Conservation (phyloP, 2,888 invertebrate genomes). For the Nymphalis polychloros region DNA sequence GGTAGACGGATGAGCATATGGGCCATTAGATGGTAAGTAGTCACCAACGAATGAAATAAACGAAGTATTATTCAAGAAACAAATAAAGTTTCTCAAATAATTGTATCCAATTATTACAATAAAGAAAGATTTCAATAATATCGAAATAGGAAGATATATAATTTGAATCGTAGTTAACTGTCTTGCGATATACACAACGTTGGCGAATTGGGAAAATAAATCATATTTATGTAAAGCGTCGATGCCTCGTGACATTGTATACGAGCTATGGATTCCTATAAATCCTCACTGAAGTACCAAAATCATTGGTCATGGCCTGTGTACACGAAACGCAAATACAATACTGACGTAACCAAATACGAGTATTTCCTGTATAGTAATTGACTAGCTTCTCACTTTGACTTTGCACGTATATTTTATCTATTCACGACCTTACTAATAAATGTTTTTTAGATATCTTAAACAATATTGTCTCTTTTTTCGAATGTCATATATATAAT, state of each 20-base stretch:
- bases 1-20: too few relatives aligned
- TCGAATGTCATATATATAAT: too few relatives aligned
- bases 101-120: background rate
- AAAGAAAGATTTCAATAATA: background rate
- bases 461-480: too few relatives aligned
- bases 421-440: too few relatives aligned
- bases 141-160: too few relatives aligned
- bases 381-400: background rate
- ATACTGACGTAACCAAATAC: background rate
- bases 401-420: too few relatives aligned
- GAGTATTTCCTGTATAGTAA: background rate
- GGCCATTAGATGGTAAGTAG: too few relatives aligned
- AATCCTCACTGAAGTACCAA: conserved; percentile 16
- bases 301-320: conserved; percentile 9
- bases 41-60: too few relatives aligned
- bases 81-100: background rate
- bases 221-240: conserved; percentile 22
- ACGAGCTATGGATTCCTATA: conserved; percentile 12
- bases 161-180: too few relatives aligned
- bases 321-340: conserved; percentile 1
- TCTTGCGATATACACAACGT: conserved; percentile 14
- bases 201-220: conserved; percentile 26
- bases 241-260: conserved; percentile 22
- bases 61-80: too few relatives aligned
- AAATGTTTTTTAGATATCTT: too few relatives aligned